phyloP scores from a whole-genome alignment of 2,797 vertebrate species.

The Poecilia wingei region DNA sequence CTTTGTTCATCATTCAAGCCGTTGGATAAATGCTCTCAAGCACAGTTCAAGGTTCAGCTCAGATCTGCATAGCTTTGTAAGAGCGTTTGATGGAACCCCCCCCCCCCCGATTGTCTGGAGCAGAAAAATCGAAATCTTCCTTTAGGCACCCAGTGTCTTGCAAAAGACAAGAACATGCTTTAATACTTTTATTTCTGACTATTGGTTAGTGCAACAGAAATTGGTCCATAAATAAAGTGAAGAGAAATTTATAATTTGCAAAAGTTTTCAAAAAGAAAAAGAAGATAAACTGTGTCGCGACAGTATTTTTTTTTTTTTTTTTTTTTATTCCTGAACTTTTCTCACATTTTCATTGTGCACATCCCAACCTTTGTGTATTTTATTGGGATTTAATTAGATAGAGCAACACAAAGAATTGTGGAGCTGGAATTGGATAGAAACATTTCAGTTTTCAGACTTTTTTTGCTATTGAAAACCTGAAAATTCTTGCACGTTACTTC shows the following conservation, averaged over 20 bases:
- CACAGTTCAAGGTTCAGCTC: constrained; percentile 53
- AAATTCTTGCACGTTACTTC: background rate
- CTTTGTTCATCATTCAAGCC: constrained; percentile 35
- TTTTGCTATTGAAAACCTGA: background rate
- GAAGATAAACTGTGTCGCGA: background rate
- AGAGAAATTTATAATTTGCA: background rate
- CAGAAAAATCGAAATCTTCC: background rate
- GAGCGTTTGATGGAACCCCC: constrained; percentile 46
- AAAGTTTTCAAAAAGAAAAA: background rate
- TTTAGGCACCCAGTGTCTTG: background rate
- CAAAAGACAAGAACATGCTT: background rate
- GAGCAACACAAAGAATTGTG: background rate
- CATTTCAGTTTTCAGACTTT: background rate
- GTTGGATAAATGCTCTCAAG: constrained; percentile 41
- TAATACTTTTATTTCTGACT: background rate
- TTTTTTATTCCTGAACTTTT: background rate
- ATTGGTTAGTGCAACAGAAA: background rate
- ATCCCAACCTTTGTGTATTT: background rate
- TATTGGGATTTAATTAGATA: background rate
- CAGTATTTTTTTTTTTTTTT: no score
- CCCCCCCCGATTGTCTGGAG: constrained; percentile 9
- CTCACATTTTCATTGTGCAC: background rate
- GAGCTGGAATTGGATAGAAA: background rate
- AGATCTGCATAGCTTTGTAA: constrained; percentile 47
- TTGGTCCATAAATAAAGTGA: background rate